Percentiles rank a stretch among this genome's conserved stretches.
phyloP scores from a whole-genome alignment of 2,113 vertebrate genomes.

The Phrynosoma platyrhinos region DNA sequence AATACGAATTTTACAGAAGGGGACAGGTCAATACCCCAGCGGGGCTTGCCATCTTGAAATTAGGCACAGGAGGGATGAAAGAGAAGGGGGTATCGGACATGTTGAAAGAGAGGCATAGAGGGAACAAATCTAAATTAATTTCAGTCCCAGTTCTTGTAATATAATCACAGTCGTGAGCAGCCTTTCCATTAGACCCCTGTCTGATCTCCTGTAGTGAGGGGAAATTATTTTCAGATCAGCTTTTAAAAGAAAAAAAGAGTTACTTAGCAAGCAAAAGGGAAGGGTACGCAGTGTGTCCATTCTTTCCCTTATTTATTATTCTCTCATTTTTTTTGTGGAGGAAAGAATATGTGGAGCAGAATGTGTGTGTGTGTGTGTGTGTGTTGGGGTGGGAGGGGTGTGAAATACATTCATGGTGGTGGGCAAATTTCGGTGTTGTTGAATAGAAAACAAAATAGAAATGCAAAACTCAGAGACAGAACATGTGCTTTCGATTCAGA shows the following conservation, averaged over 20 bases:
- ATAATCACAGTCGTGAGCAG: background rate
- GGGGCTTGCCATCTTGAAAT: background rate
- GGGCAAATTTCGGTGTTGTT: background rate
- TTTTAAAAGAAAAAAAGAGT: background rate
- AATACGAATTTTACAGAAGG: background rate
- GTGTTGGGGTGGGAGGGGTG: too few species aligned
- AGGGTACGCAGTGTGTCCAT: background rate
- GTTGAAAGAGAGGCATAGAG: background rate
- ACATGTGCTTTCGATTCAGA: background rate
- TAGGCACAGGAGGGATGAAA: background rate
- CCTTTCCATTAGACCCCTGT: background rate
- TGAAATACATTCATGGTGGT: background rate
- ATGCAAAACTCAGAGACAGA: background rate
- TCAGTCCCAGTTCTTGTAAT: background rate
- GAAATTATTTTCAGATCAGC: background rate
- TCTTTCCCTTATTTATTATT: too few species aligned
- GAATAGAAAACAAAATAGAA: too few species aligned
- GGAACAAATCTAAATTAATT: background rate
- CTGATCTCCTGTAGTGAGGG: background rate
- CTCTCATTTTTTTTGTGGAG: background rate
- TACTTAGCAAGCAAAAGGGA: background rate
- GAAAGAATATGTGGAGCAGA: accelerated
- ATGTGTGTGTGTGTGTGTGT: background rate
- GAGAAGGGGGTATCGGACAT: background rate
- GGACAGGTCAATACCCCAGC: background rate